These are phyloP conservation scores for Premnoplex brunnescens DNA, from an alignment of 2,797 vertebrate genomes.

Conservation along the genomic window DNA sequence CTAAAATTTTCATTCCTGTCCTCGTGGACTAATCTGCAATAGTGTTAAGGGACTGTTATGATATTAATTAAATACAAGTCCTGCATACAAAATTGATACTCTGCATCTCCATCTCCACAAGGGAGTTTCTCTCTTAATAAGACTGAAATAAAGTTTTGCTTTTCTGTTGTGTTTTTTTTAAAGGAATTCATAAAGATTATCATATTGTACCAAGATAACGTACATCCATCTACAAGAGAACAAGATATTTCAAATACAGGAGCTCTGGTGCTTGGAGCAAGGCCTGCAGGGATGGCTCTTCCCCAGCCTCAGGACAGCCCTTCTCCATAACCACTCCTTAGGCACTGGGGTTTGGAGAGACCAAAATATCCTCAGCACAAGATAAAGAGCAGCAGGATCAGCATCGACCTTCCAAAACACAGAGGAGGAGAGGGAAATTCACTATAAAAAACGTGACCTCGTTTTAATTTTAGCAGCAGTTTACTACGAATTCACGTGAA, in stretches of 20 bases:
- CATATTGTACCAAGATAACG: background rate
- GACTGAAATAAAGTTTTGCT: conserved; percentile 53
- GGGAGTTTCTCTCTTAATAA: conserved; percentile 55
- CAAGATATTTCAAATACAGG: background rate
- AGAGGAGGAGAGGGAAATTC: background rate
- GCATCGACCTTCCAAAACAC: rapidly evolving
- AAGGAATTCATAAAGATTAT: background rate
- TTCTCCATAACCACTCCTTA: background rate
- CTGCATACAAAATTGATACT: conserved; percentile 64
- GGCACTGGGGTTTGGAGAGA: background rate
- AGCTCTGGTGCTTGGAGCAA: background rate
- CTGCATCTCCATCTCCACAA: conserved; percentile 32
- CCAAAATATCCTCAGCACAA: background rate
- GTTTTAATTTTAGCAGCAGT: background rate
- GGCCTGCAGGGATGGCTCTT: background rate
- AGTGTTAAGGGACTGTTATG: conserved; percentile 62
- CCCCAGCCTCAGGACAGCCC: background rate
- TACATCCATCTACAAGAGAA: background rate
- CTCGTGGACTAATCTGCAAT: conserved; percentile 63
- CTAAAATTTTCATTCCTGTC: conserved; percentile 67
- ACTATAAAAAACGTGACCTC: background rate
- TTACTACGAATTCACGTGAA: background rate
- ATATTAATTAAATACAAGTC: conserved; percentile 72
- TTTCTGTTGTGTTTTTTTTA: background rate
- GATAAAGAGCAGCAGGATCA: background rate